Conservation (phyloP, 1,140 invertebrate species). For the Pseudomyrmex gracilis region DNA sequence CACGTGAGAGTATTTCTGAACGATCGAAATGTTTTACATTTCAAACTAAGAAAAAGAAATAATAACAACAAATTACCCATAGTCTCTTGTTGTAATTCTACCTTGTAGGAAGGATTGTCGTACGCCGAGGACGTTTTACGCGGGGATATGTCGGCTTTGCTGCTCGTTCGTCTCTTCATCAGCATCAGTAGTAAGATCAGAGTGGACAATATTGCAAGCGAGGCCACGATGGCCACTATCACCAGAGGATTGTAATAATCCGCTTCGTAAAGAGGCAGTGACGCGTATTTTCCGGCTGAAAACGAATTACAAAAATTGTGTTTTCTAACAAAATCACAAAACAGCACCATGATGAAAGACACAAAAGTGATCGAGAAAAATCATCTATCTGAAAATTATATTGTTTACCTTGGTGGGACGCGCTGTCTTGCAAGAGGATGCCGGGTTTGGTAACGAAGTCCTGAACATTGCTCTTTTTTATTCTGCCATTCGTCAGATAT, state of each 20-base stretch:
- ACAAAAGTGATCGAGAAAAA: neutral
- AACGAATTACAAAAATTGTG: constrained; percentile 3
- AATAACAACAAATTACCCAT: constrained; percentile 89
- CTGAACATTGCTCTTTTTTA: constrained; percentile 95
- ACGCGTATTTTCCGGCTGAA: constrained; percentile 88
- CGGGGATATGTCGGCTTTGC: constrained; percentile 87
- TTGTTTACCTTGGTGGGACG: constrained; percentile 85
- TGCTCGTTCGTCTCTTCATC: constrained; percentile 89
- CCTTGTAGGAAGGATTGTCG: constrained; percentile 97
- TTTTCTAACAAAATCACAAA: neutral
- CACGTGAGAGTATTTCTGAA: neutral
- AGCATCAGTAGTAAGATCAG: constrained; percentile 92
- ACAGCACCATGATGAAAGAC: neutral
- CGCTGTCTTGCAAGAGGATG: constrained; percentile 86
- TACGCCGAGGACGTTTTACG: constrained; percentile 93
- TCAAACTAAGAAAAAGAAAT: constrained; percentile 61
- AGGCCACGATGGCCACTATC: constrained; percentile 94
- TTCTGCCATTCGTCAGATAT: constrained; percentile 94
- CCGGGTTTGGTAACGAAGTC: constrained; percentile 94
- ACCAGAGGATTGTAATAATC: constrained; percentile 95
- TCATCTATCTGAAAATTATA: neutral
- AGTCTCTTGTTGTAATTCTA: constrained; percentile 95
- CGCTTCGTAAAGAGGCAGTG: constrained; percentile 86
- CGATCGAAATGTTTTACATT: neutral
- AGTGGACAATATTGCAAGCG: constrained; percentile 92